Evolutionary conservation across 2,888 invertebrate genomes (phyloP).

Genomic region (Phengaris alcon): DNA sequence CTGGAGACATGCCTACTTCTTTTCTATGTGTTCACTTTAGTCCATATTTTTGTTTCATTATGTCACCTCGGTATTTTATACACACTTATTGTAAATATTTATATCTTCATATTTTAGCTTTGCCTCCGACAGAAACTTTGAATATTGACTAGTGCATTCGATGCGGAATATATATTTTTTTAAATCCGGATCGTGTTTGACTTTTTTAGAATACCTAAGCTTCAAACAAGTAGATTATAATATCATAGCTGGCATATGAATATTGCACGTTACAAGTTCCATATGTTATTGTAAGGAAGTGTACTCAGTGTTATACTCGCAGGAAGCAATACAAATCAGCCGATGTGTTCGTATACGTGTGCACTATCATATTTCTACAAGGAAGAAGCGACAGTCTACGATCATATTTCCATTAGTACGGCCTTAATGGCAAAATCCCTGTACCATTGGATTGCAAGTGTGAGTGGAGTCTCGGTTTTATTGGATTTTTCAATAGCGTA

Average conservation of each 20-base stretch:
- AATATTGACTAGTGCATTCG: too few relatives aligned
- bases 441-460: conserved; percentile 19
- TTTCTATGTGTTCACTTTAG: not conserved
- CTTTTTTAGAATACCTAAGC: too few relatives aligned
- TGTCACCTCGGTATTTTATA: too few relatives aligned
- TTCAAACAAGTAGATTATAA: not conserved
- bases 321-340: conserved; percentile 34
- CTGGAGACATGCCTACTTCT: not conserved
- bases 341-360: conserved; percentile 22
- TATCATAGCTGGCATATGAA: not conserved
- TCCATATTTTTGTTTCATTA: too few relatives aligned
- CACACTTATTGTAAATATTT: too few relatives aligned
- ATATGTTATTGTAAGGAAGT: not conserved
- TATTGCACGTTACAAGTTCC: not conserved
- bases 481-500: not conserved
- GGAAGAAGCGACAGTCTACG: conserved; percentile 17
- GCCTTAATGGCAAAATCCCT: conserved; percentile 14
- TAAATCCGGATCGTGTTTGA: too few relatives aligned
- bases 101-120: too few relatives aligned
- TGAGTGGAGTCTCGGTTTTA: not conserved
- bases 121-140: too few relatives aligned
- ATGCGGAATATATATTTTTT: too few relatives aligned
- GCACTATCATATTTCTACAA: conserved; percentile 24
- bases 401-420: conserved; percentile 25
- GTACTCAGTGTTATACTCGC: conserved; percentile 28